These are phyloP conservation scores for Zaprionus gabonicus DNA, from an alignment of 1,140 invertebrate genomes.

Conservation along the genomic window DNA sequence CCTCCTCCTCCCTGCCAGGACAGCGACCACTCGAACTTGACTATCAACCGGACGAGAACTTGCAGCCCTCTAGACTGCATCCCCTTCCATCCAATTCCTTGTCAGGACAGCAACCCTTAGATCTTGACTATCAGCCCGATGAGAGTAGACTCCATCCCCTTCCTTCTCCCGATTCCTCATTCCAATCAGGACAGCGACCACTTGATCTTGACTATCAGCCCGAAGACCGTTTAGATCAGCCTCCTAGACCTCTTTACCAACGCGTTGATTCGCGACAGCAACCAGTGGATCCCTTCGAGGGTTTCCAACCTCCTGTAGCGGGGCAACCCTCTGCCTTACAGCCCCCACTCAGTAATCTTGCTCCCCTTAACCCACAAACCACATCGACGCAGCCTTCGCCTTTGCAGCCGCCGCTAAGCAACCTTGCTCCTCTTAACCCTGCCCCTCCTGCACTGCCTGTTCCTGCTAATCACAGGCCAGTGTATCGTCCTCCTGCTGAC, in stretches of 20 bases:
- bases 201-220: constrained; percentile 44
- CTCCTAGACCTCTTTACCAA: background rate
- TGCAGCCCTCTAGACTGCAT: background rate
- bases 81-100: constrained; percentile 8
- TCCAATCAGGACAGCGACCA: constrained; percentile 49
- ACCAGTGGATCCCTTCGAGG: background rate
- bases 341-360: background rate
- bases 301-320: background rate
- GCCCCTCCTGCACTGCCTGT: background rate
- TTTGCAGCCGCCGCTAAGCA: background rate
- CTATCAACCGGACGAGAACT: constrained; percentile 24
- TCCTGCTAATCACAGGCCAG: constrained; percentile 34
- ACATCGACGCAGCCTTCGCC: no score
- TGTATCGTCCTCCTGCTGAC: constrained; percentile 5
- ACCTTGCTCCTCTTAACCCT: background rate
- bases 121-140: constrained; percentile 39
- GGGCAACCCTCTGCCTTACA: background rate
- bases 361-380: background rate
- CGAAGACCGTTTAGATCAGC: background rate
- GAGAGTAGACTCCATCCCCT: background rate
- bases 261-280: background rate
- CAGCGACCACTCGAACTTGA: constrained; percentile 51
- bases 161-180: background rate
- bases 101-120: constrained; percentile 51
- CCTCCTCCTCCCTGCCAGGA: constrained; percentile 36